Evolutionary conservation across 64 coral and sea anemone genomes (phyloP), one percentile per base, ranked within the genome.

Genomic region (Montipora efflorescens): DNA sequence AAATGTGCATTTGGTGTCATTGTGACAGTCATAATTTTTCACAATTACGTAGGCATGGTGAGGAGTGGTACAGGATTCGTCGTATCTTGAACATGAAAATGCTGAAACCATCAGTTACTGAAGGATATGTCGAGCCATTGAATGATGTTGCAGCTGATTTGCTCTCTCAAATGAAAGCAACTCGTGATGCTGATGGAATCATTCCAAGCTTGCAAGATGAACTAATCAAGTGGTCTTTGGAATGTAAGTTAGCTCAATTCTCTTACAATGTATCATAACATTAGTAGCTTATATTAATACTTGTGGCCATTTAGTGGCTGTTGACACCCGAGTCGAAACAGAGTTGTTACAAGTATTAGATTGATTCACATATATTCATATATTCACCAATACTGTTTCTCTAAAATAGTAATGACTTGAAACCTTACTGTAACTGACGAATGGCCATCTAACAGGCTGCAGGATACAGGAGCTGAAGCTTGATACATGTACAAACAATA

Each of bases 211-310:
- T 93, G 48, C 81, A 87, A 64, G 74, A 93, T 67, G 91, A 86
- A 44, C 91, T 93, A 16, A 87, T 93, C 58, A 93, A 93, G 20
- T 93, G 91, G 81, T 93, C 91, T 62, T 86, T 93, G 81, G 91
- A 93, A 78, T 93, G 91, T 93, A 66, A 86, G 82, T 86, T 61
- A 1, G 36, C 36, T 36, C 36, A 36, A 36, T 36, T 36, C 0
- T 36, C 36, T 36, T 36, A 36, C 28, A 28, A 28, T 28, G 1
- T 28, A 28, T 28, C 28, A 28, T 28, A 28, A 28, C 28, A 28
- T 28, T 28, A 28, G 28, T 28, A 28, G 28, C 0, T 28, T 28
- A 28, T 28, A 28, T 28, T 28, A 28, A 28, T 28, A 28, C 28
- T 28, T 28, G 28, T 28, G 1, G 1, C 28, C 28, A 1, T 28